These are phyloP conservation scores for Tolypeutes matacus DNA, from an alignment of 2,797 vertebrate species.

Conservation along the genomic window DNA sequence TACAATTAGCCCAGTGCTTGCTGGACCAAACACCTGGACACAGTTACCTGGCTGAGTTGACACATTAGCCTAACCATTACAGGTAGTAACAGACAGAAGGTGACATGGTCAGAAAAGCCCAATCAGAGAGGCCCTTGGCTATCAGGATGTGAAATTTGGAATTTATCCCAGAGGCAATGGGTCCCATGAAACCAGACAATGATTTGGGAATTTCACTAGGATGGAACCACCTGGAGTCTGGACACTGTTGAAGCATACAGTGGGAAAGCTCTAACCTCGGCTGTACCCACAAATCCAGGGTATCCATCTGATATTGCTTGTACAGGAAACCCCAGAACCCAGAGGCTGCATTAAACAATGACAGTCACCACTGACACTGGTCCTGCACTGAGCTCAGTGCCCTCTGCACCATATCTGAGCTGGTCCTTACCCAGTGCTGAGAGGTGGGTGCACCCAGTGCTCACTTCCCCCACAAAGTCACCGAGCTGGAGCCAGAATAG, in stretches of 20 bases:
- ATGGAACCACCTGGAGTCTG: not conserved
- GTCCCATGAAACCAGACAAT: not conserved
- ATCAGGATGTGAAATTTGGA: not conserved
- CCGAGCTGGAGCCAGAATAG: not conserved
- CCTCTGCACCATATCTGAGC: fast-evolving
- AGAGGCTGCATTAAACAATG: not conserved
- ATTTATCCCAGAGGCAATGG: not conserved
- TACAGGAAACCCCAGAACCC: not conserved
- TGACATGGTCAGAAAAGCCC: not conserved
- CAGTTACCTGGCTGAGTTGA: no score
- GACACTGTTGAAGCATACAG: no score
- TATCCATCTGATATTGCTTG: not conserved
- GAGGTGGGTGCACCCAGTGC: not conserved
- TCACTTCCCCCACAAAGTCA: fast-evolving
- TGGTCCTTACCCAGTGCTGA: not conserved
- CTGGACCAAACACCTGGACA: no score
- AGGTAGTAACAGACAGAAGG: not conserved
- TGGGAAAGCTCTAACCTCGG: not conserved
- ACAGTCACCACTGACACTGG: fast-evolving
- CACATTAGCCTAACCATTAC: no score
- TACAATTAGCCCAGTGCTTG: no score
- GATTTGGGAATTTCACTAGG: not conserved
- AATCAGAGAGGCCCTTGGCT: not conserved
- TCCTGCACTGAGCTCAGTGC: not conserved
- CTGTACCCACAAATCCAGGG: not conserved